phyloP scores from a whole-genome alignment of 1,140 invertebrate species.

The Oryzaephilus surinamensis region DNA sequence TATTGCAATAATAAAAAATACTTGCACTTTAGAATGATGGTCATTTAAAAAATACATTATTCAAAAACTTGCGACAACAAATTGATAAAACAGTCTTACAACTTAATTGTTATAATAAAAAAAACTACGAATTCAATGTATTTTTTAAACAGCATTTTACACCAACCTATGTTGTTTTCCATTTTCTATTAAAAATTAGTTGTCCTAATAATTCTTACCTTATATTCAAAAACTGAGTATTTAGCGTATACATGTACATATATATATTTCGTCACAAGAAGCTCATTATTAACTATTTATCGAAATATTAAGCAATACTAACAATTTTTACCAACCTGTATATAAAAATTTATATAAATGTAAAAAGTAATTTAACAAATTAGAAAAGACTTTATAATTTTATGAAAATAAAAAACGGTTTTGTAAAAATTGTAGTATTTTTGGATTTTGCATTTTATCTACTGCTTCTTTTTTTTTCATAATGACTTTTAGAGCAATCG shows the following conservation, averaged over 20 bases:
- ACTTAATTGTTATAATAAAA: not conserved
- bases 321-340: not conserved
- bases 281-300: slow-evolving; percentile 16
- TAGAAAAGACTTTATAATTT: not conserved
- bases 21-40: too few species aligned
- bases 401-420: too few species aligned
- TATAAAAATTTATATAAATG: slow-evolving; percentile 2
- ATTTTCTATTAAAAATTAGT: too few species aligned
- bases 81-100: not conserved
- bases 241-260: slow-evolving; percentile 19
- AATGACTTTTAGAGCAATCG: slow-evolving; percentile 19
- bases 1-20: slow-evolving; percentile 24
- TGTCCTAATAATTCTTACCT: not conserved
- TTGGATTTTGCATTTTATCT: slow-evolving; percentile 1
- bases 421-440: not conserved
- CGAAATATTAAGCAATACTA: slow-evolving; percentile 4
- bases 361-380: slow-evolving; percentile 4
- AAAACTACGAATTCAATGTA: slow-evolving; percentile 5
- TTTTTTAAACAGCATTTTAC: too few species aligned
- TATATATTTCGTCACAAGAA: slow-evolving; percentile 17
- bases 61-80: not conserved
- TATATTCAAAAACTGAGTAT: slow-evolving; percentile 15
- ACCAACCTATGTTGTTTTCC: too few species aligned
- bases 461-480: slow-evolving; percentile 10
- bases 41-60: not conserved